These are phyloP conservation scores for Drosophila sp. DNA, from an alignment of 1,140 invertebrate genomes.

Conservation along the genomic window DNA sequence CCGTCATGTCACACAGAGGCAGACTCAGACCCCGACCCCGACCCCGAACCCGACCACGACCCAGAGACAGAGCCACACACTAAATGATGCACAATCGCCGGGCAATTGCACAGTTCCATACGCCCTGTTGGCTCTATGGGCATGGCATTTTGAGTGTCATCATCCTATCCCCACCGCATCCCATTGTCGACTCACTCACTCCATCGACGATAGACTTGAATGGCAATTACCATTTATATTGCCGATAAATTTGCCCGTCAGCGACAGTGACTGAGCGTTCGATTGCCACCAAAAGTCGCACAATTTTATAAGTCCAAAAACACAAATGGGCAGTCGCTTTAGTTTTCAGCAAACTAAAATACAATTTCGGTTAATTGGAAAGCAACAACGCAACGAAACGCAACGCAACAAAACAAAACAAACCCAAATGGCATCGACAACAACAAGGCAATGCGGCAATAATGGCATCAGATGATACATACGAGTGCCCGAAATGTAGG, in stretches of 20 bases:
- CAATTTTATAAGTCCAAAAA: slow-evolving; percentile 27
- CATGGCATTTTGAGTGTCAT: slow-evolving; percentile 28
- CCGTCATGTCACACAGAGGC: slow-evolving; percentile 14
- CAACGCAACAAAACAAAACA: slow-evolving; percentile 19
- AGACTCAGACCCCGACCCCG: neutral
- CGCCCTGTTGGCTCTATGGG: slow-evolving; percentile 24
- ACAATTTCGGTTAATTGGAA: slow-evolving; percentile 69
- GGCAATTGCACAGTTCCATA: slow-evolving; percentile 45
- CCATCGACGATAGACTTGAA: slow-evolving; percentile 33
- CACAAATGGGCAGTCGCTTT: slow-evolving; percentile 1
- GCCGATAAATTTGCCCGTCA: slow-evolving; percentile 11
- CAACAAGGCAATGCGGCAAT: slow-evolving; percentile 28
- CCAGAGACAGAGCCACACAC: neutral
- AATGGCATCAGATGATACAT: slow-evolving; percentile 38
- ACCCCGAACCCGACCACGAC: too few relatives aligned
- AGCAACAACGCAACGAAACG: slow-evolving; percentile 42
- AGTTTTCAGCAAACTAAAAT: slow-evolving; percentile 27
- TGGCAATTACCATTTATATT: slow-evolving; percentile 30
- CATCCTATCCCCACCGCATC: slow-evolving; percentile 37
- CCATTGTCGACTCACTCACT: slow-evolving; percentile 20
- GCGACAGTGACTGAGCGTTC: slow-evolving; percentile 20
- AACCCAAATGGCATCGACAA: neutral
- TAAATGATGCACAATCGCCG: slow-evolving; percentile 52
- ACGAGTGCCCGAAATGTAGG: slow-evolving; percentile 39
- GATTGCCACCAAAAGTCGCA: slow-evolving; percentile 43